Conservation (phyloP, 2,888 invertebrate species). For the Creontiades dilutus region DNA sequence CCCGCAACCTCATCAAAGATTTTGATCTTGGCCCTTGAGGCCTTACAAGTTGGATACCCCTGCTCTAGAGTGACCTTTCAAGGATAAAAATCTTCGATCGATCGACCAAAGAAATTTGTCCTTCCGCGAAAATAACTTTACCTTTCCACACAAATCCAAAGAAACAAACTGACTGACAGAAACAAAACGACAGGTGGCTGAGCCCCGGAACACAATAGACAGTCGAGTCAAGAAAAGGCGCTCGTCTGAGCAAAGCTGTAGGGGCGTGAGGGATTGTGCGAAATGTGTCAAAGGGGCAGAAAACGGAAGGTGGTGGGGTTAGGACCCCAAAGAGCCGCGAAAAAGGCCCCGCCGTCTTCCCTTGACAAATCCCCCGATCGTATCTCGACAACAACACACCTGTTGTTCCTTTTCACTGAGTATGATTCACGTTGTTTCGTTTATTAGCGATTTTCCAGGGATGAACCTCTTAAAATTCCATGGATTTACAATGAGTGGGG, state of each 20-base stretch:
- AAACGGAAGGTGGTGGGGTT: conserved; percentile 31
- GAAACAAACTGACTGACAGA: too few species aligned
- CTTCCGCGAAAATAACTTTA: too few species aligned
- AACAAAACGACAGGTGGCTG: neutral
- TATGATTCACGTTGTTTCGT: neutral
- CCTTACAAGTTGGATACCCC: too few species aligned
- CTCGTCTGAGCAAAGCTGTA: neutral
- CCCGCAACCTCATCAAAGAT: too few species aligned
- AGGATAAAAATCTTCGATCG: too few species aligned
- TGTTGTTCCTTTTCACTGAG: conserved; percentile 28
- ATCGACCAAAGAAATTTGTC: too few species aligned
- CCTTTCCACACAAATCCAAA: too few species aligned
- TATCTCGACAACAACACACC: conserved; percentile 66
- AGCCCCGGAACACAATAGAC: conserved; percentile 11
- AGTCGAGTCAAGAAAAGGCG: conserved; percentile 23
- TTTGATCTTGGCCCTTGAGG: too few species aligned
- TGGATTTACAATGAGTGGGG: too few species aligned
- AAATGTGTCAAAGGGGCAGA: conserved; percentile 64
- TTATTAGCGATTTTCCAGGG: neutral
- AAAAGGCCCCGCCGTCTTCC: conserved; percentile 55
- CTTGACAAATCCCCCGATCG: conserved; percentile 69
- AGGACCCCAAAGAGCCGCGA: conserved; percentile 36
- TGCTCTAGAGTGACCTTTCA: too few species aligned
- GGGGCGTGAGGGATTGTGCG: conserved; percentile 62
- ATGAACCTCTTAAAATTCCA: too few species aligned